Conservation (phyloP, 2,797 vertebrate species). For the Myripristis murdjan region DNA sequence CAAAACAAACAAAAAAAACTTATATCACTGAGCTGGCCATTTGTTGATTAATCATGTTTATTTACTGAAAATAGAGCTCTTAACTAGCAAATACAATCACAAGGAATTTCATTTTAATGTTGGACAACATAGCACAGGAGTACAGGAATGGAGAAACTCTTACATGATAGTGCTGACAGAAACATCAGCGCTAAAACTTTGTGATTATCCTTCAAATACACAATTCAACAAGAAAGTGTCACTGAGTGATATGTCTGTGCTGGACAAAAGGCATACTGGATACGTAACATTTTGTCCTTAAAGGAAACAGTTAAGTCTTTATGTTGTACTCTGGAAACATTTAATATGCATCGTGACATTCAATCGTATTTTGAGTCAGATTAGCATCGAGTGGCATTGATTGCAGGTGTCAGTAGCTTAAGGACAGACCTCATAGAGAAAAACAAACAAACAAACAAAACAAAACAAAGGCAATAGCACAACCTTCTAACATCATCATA, state of each 20-base stretch:
- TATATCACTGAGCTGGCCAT: conserved; percentile 43
- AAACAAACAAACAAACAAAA: conserved; percentile 64
- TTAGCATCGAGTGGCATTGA: conserved; percentile 64
- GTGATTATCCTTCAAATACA: conserved; percentile 64
- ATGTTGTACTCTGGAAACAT: conserved; percentile 50
- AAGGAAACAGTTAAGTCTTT: conserved; percentile 58
- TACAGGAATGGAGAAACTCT: conserved; percentile 47
- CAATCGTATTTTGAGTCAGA: conserved; percentile 63
- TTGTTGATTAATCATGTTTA: conserved; percentile 70
- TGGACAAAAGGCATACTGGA: conserved; percentile 42
- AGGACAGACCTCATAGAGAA: conserved; percentile 85
- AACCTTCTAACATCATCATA: conserved; percentile 77
- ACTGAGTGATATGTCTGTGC: conserved; percentile 55
- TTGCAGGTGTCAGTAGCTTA: conserved; percentile 79
- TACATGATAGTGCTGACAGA: conserved; percentile 28
- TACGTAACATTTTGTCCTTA: conserved; percentile 54
- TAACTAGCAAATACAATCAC: conserved; percentile 69
- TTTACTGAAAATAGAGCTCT: conserved; percentile 79
- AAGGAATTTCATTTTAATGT: conserved; percentile 32
- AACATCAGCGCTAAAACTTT: conserved; percentile 41
- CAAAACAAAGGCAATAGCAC: conserved; percentile 74
- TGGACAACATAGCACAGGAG: not conserved
- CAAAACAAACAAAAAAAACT: conserved; percentile 37
- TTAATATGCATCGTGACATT: conserved; percentile 74
- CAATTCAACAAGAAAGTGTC: conserved; percentile 39